Evolutionary conservation across 2,113 vertebrate species (phyloP).

Genomic region (Suricata suricatta): DNA sequence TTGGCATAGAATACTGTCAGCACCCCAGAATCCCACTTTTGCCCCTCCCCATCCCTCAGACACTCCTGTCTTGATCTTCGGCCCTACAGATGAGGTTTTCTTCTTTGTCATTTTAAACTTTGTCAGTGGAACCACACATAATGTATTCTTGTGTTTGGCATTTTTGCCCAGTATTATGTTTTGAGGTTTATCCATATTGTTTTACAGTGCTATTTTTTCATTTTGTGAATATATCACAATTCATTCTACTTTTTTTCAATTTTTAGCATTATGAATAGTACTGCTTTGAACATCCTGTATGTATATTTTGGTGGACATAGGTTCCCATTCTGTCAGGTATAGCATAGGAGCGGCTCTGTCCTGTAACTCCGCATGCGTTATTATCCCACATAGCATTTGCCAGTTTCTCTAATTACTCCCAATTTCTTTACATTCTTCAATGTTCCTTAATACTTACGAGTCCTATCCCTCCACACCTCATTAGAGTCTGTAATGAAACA

Average conservation of each 20-base stretch:
- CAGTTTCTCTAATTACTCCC: neutral
- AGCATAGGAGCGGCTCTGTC: neutral
- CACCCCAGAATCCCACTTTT: neutral
- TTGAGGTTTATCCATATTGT: neutral
- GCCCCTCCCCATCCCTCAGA: neutral
- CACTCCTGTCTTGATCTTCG: neutral
- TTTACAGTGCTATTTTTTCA: neutral
- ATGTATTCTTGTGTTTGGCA: neutral
- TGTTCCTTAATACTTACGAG: constrained; percentile 11
- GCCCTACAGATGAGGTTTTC: neutral
- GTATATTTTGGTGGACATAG: neutral
- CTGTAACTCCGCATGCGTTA: neutral
- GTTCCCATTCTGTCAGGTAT: neutral
- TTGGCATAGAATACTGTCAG: neutral
- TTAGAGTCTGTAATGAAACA: neutral
- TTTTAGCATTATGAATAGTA: neutral
- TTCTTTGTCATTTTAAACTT: neutral
- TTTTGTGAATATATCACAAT: neutral
- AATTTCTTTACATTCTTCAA: neutral
- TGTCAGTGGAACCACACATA: neutral
- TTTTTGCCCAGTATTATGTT: neutral
- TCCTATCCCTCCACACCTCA: neutral
- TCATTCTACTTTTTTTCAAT: neutral
- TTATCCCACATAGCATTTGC: neutral
- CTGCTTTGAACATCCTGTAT: neutral